Percentiles rank a stretch among this genome's conserved stretches.
phyloP scores from a whole-genome alignment of 2,113 vertebrate genomes.

The Alethe diademata region DNA sequence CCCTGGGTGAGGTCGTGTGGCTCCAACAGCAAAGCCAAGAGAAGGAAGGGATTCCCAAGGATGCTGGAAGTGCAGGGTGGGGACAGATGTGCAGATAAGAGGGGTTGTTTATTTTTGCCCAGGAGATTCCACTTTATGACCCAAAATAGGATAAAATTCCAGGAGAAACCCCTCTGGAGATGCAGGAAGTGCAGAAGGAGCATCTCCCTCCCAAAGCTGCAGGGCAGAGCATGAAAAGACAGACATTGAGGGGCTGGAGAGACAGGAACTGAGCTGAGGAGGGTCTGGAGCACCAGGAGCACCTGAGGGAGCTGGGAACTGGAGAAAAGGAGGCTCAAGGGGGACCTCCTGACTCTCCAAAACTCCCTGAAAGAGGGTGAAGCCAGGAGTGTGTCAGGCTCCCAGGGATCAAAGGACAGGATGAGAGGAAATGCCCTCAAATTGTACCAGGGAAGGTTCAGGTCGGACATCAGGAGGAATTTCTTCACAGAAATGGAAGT shows the following conservation, averaged over 20 bases:
- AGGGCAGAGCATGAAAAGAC: background rate
- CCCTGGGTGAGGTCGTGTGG: background rate
- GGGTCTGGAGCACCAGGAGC: background rate
- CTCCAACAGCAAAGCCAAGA: fast-evolving
- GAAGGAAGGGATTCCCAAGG: background rate
- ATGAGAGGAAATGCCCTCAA: fast-evolving
- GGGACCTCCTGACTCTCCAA: fast-evolving
- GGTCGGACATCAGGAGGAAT: background rate
- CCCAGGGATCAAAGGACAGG: background rate
- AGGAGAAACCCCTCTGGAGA: background rate
- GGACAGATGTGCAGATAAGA: background rate
- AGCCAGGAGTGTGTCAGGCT: background rate
- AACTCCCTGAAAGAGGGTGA: background rate
- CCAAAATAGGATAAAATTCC: background rate
- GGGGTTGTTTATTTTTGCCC: background rate
- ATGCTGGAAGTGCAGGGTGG: background rate
- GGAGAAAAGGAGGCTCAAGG: background rate
- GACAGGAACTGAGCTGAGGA: fast-evolving
- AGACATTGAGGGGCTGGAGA: background rate
- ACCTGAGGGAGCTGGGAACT: background rate
- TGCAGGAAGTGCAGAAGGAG: background rate
- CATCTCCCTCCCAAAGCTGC: background rate
- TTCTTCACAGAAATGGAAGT: background rate
- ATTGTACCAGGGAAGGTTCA: fast-evolving
- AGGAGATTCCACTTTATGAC: background rate